Base-by-base conservation (phyloP, 2,888 invertebrate species). In the Zaprionus bogoriensis region DNA sequence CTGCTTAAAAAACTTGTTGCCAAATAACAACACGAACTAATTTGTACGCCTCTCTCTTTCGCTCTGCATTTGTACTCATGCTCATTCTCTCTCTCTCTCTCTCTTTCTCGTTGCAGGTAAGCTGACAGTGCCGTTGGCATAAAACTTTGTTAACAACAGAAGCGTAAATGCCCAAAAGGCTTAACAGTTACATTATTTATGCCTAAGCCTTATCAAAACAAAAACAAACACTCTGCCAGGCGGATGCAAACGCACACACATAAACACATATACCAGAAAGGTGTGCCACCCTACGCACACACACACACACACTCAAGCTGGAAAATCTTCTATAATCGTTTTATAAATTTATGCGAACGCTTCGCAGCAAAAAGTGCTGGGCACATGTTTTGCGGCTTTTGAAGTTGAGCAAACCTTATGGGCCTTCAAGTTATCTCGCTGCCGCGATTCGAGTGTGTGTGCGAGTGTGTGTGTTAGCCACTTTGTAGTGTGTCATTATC, bases 81-180 rank as follows among this genome's bases (percentile, higher is more conserved):
- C 32, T 14, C n/a, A n/a, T 17, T 14, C 32, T 10, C 41, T 30
- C 14, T 23, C n/a, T 51, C 25, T 59, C 14, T 62, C 22, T 47
- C 23, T 70, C 45, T 41, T 4, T 71, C 32, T 74, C 58, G 22
- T 74, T 76, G 14, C 77, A 74, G 74, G 74, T 74, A 74, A 74
- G 67, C 63, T 42, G 39, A 32, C 64, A 45, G n/a, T 52, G 45
- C 36, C 47, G 57, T 62, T 62, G 57, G 58, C 65, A 55, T 55
- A 64, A 67, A 83, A 80, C 54, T 80, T 80, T 70, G 77, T 74
- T 77, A 70, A 66, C 84, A 76, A 86, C 77, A 80, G 55, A 64
- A 83, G 74, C 87, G 87, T 83, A 80, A 80, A 80, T 86, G 80
- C 86, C 87, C 87, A 80, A 83, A 80, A 65, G 80, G 83, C 83